Conservation (phyloP, 1,140 invertebrate genomes). For the Drosophila athabasca region DNA sequence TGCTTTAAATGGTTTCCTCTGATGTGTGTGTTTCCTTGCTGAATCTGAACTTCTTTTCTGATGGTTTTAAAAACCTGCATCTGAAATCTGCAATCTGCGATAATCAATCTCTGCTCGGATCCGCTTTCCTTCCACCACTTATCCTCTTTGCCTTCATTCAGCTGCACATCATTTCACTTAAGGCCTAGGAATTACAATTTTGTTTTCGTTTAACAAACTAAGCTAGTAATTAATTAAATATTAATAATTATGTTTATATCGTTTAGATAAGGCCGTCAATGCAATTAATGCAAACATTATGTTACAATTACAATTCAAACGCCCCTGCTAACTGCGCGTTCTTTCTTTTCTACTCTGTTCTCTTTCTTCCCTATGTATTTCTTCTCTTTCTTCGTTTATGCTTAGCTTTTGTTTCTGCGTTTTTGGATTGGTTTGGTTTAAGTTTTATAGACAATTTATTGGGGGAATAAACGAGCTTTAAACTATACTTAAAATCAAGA, state of each 20-base stretch:
- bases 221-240: constrained; percentile 76
- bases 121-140: constrained; percentile 1
- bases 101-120: constrained; percentile 23
- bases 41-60: constrained; percentile 28
- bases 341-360: constrained; percentile 34
- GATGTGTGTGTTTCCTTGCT: constrained; percentile 21
- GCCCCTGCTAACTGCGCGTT: constrained; percentile 46
- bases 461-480: constrained; percentile 49
- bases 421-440: constrained; percentile 80
- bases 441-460: constrained; percentile 68
- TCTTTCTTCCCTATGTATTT: constrained; percentile 12
- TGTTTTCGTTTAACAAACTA: constrained; percentile 78
- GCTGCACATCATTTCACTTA: constrained; percentile 40
- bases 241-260: constrained; percentile 68
- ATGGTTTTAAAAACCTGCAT: constrained; percentile 69
- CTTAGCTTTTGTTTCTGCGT: constrained; percentile 28
- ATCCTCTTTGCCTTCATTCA: background rate
- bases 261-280: constrained; percentile 80
- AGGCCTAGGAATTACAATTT: constrained; percentile 61
- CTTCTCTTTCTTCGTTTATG: constrained; percentile 15
- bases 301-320: constrained; percentile 70
- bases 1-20: constrained; percentile 41
- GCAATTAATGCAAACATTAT: constrained; percentile 75
- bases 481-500: constrained; percentile 46
- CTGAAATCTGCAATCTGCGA: constrained; percentile 23